Conservation (phyloP, 2,113 vertebrate genomes). For the Engraulis encrasicolus region DNA sequence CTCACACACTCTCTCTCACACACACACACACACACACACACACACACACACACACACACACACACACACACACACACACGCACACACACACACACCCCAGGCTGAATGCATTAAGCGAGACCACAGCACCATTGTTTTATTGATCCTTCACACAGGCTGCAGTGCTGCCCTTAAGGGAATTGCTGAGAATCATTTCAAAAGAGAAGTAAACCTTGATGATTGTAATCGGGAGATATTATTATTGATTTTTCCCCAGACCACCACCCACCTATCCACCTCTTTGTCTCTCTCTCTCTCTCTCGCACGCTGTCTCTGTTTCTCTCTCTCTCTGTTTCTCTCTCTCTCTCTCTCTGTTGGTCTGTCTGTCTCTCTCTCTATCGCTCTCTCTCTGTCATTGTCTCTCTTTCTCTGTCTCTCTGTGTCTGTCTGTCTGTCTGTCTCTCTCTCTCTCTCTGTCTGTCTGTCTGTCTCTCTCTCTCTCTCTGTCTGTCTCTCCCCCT, state of each 20-base stretch:
- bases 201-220: slow-evolving; percentile 54
- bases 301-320: too few relatives aligned
- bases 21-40: not conserved
- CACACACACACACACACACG: slow-evolving; percentile 10
- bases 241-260: slow-evolving; percentile 42
- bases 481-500: not conserved
- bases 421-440: not conserved
- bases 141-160: slow-evolving; percentile 50
- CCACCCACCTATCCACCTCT: not conserved
- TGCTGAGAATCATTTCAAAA: slow-evolving; percentile 52
- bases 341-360: not conserved
- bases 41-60: not conserved
- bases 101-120: slow-evolving; percentile 44
- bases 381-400: not conserved
- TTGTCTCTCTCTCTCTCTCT: not conserved
- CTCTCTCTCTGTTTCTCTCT: not conserved
- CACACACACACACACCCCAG: slow-evolving; percentile 7
- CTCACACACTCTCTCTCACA: not conserved
- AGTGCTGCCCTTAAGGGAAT: slow-evolving; percentile 52
- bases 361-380: not conserved
- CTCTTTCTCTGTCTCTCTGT: not conserved
- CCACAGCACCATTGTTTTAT: slow-evolving; percentile 42
- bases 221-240: slow-evolving; percentile 55
- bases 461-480: not conserved
- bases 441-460: not conserved